Conservation (phyloP, 2,113 vertebrate species). For the Archocentrus centrarchus region DNA sequence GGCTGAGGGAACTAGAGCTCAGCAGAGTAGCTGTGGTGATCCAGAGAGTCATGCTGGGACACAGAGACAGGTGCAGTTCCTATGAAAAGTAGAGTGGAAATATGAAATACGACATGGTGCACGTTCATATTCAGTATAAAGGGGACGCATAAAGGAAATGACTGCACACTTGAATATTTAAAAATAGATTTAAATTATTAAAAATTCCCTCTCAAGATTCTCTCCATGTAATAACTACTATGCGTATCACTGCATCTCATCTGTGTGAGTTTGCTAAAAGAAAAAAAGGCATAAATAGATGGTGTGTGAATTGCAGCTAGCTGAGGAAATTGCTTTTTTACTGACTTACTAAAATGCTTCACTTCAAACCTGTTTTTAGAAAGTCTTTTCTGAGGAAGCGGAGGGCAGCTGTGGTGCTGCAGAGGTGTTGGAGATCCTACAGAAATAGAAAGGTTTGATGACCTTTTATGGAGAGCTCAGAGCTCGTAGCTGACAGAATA, state of each 20-base stretch:
- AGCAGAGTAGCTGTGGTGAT: constrained; percentile 84
- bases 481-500: not conserved
- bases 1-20: constrained; percentile 81
- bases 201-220: not conserved
- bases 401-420: constrained; percentile 84
- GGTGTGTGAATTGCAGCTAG: not conserved
- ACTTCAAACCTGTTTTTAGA: constrained; percentile 72
- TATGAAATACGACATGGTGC: not conserved
- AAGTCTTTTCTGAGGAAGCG: constrained; percentile 87
- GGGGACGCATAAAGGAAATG: not conserved
- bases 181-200: fast-evolving
- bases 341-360: not conserved
- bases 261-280: not conserved
- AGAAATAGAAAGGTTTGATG: constrained; percentile 79
- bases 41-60: constrained; percentile 87
- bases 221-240: not conserved
- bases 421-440: constrained; percentile 88
- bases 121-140: not conserved
- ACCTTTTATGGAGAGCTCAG: not conserved
- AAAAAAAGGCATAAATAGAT: not conserved
- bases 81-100: not conserved
- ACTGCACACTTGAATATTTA: not conserved
- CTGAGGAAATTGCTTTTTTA: not conserved
- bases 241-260: not conserved
- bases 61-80: constrained; percentile 88